phyloP scores from a whole-genome alignment of 2,888 invertebrate genomes.

The Apamea epomidion region DNA sequence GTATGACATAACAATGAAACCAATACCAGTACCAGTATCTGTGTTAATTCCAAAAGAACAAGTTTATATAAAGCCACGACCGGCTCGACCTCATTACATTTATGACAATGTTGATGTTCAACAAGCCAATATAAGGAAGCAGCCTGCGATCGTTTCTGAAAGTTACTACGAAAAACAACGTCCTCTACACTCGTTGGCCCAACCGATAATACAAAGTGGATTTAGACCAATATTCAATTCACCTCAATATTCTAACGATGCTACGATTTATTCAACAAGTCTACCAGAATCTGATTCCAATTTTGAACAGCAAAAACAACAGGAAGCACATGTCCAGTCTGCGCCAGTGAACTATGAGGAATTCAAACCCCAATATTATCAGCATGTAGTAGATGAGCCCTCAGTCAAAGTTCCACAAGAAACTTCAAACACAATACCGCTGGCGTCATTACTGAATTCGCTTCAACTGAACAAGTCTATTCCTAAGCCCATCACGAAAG shows the following conservation, averaged over 20 bases:
- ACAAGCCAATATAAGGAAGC: slow-evolving; percentile 72
- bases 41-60: slow-evolving; percentile 76
- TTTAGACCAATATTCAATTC: slow-evolving; percentile 82
- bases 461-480: slow-evolving; percentile 94
- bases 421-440: slow-evolving; percentile 74
- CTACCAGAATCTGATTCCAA: slow-evolving; percentile 65
- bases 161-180: slow-evolving; percentile 84
- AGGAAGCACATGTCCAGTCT: slow-evolving; percentile 68
- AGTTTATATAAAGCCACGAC: slow-evolving; percentile 80
- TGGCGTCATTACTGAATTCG: slow-evolving; percentile 92
- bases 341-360: slow-evolving; percentile 67
- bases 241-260: slow-evolving; percentile 71
- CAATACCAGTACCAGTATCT: slow-evolving; percentile 73
- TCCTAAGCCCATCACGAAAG: slow-evolving; percentile 93
- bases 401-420: slow-evolving; percentile 70
- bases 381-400: slow-evolving; percentile 78
- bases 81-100: slow-evolving; percentile 76
- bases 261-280: slow-evolving; percentile 71
- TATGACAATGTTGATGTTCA: slow-evolving; percentile 76
- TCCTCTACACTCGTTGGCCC: slow-evolving; percentile 67
- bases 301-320: slow-evolving; percentile 72
- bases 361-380: slow-evolving; percentile 77
- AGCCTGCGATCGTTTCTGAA: slow-evolving; percentile 81
- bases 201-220: slow-evolving; percentile 82
- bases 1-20: slow-evolving; percentile 74